These are phyloP conservation scores for Columba janthina DNA, from an alignment of 2,113 vertebrate genomes.

Conservation along the genomic window DNA sequence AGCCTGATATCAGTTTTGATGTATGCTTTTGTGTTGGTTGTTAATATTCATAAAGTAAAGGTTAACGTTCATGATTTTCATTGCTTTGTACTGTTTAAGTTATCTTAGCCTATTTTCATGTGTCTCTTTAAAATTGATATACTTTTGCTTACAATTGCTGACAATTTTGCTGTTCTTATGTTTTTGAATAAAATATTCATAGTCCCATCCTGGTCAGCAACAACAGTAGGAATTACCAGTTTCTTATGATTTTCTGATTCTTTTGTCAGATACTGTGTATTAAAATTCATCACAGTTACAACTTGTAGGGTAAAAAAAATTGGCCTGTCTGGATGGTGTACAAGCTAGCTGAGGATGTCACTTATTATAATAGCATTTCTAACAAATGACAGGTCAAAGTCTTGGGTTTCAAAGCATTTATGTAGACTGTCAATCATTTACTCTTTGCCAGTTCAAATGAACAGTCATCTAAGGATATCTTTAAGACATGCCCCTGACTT, in stretches of 20 bases:
- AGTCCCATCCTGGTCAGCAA: conserved; percentile 6
- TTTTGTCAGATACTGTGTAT: neutral
- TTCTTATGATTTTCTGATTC: neutral
- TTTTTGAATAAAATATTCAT: neutral
- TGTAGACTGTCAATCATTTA: conserved; percentile 53
- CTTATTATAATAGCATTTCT: conserved; percentile 65
- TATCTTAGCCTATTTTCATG: neutral
- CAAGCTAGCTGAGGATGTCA: conserved; percentile 47
- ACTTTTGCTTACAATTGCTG: neutral
- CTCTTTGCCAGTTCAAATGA: conserved; percentile 50
- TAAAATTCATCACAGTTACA: conserved; percentile 57
- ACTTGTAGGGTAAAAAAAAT: conserved; percentile 23
- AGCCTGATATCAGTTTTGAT: neutral
- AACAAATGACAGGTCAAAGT: conserved; percentile 60
- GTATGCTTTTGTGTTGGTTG: neutral
- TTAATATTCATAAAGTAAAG: neutral
- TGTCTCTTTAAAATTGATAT: neutral
- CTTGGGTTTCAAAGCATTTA: conserved; percentile 63
- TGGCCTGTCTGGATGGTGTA: conserved; percentile 22
- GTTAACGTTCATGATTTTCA: neutral
- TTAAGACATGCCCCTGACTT: conserved; percentile 49
- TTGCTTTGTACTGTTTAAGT: neutral
- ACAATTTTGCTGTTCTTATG: conserved; percentile 1
- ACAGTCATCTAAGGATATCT: conserved; percentile 14
- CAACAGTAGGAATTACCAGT: neutral